Evolutionary conservation across 2,888 invertebrate species (phyloP), one percentile per base, ranked within the genome.

Genomic region (Melipona beecheii): DNA sequence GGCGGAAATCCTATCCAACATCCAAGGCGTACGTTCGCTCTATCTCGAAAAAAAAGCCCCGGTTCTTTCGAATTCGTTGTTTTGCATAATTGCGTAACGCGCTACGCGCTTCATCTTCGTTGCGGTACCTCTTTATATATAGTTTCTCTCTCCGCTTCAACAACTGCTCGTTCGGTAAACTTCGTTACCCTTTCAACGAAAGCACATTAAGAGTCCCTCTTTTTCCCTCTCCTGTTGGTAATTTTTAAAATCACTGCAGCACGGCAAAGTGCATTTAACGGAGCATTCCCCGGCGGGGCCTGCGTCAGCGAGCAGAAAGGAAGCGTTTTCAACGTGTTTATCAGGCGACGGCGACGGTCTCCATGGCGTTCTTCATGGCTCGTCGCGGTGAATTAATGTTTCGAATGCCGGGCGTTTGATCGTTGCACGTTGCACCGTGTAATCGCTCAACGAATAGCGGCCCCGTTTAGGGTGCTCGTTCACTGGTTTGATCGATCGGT

Each of bases 361-460:
- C 68, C 43, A 43, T 43, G 43, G 68, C 68, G 65, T 82, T 75
- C 64, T 82, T 75, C 64, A 36, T 75, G 50, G 75, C 19, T 74
- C 76, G 65, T 24, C 19, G 62, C 54, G 58, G 69, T 62, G 78
- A 77, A 78, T 81, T 73, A 77, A 73, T 75, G 81, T 86, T 74
- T 77, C 69, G 68, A 75, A 68, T 82, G 60, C 43, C 43, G 58
- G 58, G 49, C 73, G 65, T 82, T 84, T 74, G 76, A 76, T 74
- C 81, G 65, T 65, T 27, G 36, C 66, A 78, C 56, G 75, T 70
- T 43, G 43, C 75, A 73, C 43, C 65, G 82, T 79, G 86, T 83
- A 88, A 81, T 88, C 80, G 85, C 27, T 58, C 52, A 79, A 36
- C 78, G 85, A 65, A 79, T 83, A 79, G 82, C 71, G 66, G 58